Evolutionary conservation across 2,888 invertebrate genomes (phyloP).

Genomic region (Petrophora chlorosata): DNA sequence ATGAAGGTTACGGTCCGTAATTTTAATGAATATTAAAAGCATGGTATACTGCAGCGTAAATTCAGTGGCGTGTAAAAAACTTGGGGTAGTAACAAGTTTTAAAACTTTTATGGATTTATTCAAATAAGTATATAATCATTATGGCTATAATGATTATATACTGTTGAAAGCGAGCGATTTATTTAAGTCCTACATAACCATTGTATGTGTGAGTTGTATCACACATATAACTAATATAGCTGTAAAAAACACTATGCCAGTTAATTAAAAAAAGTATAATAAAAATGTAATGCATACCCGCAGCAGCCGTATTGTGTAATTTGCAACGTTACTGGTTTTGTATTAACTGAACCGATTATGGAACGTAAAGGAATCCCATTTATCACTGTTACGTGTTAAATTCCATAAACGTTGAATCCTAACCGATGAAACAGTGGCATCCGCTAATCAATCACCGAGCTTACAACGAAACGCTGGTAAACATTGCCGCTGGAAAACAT

Average conservation of each 20-base stretch:
- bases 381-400: not conserved
- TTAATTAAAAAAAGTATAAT: no score
- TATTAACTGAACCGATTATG: not conserved
- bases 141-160: no score
- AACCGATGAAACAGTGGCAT: not conserved
- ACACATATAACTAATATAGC: no score
- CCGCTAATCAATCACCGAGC: not conserved
- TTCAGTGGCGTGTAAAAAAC: not conserved
- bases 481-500: not conserved
- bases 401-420: not conserved
- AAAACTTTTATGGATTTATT: not conserved
- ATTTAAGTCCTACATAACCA: no score
- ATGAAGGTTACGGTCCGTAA: conserved; percentile 41
- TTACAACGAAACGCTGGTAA: not conserved
- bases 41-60: conserved; percentile 14
- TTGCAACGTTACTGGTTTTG: no score
- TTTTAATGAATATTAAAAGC: conserved; percentile 29
- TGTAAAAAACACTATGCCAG: no score
- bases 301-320: no score
- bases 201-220: no score
- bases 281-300: no score
- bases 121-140: not conserved
- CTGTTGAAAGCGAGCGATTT: no score
- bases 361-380: no score
- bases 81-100: not conserved